These are phyloP conservation scores for Smutsia temminckii DNA, from an alignment of 2,797 vertebrate species.

Conservation along the genomic window DNA sequence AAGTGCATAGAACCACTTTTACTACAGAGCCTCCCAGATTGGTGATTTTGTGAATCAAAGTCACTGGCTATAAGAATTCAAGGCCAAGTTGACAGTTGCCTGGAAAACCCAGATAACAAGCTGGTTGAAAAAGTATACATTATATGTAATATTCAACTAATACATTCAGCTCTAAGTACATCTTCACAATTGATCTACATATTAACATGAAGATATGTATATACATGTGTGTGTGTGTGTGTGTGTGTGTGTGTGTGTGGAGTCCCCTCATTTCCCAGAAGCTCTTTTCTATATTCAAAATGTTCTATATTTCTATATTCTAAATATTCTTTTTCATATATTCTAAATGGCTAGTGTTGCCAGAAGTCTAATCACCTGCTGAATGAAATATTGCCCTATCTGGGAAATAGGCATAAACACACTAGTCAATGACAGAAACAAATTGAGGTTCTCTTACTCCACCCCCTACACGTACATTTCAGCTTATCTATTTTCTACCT, in stretches of 20 bases:
- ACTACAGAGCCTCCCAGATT: too few species aligned
- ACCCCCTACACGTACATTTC: not conserved
- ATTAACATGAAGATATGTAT: not conserved
- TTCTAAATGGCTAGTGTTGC: not conserved
- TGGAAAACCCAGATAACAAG: not conserved
- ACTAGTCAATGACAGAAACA: not conserved
- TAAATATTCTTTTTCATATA: not conserved
- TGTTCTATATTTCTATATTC: not conserved
- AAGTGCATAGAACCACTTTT: not conserved
- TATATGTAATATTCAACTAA: not conserved
- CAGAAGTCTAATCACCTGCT: not conserved
- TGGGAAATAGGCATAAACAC: not conserved
- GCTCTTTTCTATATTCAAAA: not conserved
- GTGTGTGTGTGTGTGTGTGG: not conserved
- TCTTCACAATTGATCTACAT: not conserved
- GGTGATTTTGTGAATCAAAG: not conserved
- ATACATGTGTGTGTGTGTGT: not conserved
- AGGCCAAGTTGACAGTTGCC: not conserved
- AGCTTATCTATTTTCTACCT: not conserved
- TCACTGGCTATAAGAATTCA: not conserved
- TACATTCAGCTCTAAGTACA: not conserved
- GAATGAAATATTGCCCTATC: not conserved
- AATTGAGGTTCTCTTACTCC: not conserved
- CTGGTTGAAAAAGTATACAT: not conserved
- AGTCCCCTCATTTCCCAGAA: not conserved